These are phyloP conservation scores for Philereme vetulata DNA, from an alignment of 2,888 invertebrate genomes.

Conservation along the genomic window DNA sequence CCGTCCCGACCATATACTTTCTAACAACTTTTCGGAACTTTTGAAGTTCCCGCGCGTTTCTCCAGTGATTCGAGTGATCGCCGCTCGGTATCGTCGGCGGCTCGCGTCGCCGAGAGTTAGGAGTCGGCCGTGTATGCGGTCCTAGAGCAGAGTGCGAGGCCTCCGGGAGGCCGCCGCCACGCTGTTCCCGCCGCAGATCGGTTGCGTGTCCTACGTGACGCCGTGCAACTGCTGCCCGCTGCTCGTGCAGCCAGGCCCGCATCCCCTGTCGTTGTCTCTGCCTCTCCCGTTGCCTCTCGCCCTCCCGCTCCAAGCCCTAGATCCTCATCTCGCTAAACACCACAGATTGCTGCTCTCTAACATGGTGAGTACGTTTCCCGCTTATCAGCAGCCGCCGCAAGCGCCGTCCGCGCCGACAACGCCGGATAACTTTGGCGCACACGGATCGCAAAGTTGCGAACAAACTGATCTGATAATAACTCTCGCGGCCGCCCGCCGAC, in stretches of 20 bases:
- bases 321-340: conserved; percentile 79
- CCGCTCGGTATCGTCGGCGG: conserved; percentile 59
- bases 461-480: conserved; percentile 70
- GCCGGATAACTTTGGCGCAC: conserved; percentile 58
- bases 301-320: conserved; percentile 77
- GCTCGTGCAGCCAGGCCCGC: conserved; percentile 75
- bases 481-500: conserved; percentile 52
- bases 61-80: conserved; percentile 39
- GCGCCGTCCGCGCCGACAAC: conserved; percentile 43
- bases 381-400: conserved; percentile 43
- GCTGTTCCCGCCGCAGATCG: conserved; percentile 84
- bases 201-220: conserved; percentile 83
- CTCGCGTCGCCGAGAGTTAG: conserved; percentile 69
- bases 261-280: conserved; percentile 72
- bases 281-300: conserved; percentile 78
- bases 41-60: conserved; percentile 55
- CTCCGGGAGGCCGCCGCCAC: conserved; percentile 83
- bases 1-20: conserved; percentile 50
- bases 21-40: conserved; percentile 59
- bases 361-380: conserved; percentile 75
- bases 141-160: conserved; percentile 79
- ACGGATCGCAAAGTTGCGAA: conserved; percentile 60
- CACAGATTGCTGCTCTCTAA: conserved; percentile 82
- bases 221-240: conserved; percentile 80
- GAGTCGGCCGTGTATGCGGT: conserved; percentile 80